These are phyloP conservation scores for Pangasianodon hypophthalmus DNA, from an alignment of 2,113 vertebrate species.

Conservation along the genomic window DNA sequence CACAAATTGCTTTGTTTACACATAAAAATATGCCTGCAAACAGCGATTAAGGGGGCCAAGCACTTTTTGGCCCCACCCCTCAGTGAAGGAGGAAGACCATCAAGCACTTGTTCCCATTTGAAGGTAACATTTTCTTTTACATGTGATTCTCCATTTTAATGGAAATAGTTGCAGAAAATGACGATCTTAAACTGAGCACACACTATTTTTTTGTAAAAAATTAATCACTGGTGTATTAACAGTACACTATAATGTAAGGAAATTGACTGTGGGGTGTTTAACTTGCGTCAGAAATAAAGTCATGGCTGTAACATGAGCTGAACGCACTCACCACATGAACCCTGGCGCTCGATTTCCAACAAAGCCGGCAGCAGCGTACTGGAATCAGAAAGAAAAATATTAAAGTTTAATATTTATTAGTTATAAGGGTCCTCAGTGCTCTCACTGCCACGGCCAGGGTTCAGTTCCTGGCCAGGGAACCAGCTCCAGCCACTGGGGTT, in stretches of 20 bases:
- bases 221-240: neutral
- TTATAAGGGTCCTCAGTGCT: neutral
- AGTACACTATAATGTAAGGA: no score
- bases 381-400: conserved; percentile 60
- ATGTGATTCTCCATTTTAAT: neutral
- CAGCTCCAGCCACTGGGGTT: no score
- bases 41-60: neutral
- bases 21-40: neutral
- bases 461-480: no score
- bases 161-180: no score
- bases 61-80: neutral
- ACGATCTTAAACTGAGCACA: neutral
- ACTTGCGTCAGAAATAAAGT: neutral
- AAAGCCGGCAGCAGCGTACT: conserved; percentile 71
- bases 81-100: neutral
- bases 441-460: no score
- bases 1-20: neutral
- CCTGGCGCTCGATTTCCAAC: conserved; percentile 71
- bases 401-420: neutral
- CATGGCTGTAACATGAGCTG: neutral
- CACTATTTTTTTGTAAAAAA: neutral
- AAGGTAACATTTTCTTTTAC: neutral
- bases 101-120: neutral
- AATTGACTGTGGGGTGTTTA: neutral
- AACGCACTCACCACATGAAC: conserved; percentile 72